A percentile compares a stretch with the other conserved stretches of the same genome.
These are phyloP conservation scores for Falco columbarius DNA, from an alignment of 2,797 vertebrate species.

Conservation along the genomic window DNA sequence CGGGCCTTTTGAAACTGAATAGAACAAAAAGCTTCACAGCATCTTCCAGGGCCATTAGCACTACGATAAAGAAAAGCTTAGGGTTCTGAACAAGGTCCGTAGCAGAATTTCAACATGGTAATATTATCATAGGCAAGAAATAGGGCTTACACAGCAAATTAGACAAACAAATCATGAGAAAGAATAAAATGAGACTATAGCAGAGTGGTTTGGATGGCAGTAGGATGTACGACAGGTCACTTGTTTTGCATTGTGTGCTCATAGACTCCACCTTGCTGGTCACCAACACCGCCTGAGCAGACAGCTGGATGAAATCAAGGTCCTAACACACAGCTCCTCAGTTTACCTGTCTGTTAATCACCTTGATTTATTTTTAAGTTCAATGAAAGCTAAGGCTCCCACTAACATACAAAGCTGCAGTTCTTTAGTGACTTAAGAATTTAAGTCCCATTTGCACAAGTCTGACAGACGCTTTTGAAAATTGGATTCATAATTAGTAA, in stretches of 20 bases:
- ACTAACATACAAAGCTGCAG: not conserved
- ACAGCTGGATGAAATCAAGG: not conserved
- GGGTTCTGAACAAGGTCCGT: not conserved
- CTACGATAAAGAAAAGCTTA: not conserved
- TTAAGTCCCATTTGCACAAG: not conserved
- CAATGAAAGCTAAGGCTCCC: not conserved
- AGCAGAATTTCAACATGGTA: not conserved
- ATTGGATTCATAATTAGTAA: slow-evolving; percentile 22
- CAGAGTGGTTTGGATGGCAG: not conserved
- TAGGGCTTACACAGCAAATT: not conserved
- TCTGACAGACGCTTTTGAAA: not conserved
- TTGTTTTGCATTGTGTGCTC: not conserved
- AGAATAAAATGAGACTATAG: not conserved
- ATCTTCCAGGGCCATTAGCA: not conserved
- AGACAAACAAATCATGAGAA: not conserved
- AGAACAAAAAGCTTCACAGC: not conserved
- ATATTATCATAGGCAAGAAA: not conserved
- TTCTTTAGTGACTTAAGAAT: not conserved
- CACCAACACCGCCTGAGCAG: not conserved
- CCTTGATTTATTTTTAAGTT: not conserved
- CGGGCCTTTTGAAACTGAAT: not conserved
- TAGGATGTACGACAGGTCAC: rapidly evolving
- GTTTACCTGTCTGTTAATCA: not conserved
- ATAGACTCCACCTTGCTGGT: not conserved
- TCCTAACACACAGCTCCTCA: not conserved